Base-by-base conservation (phyloP, 35 echinoderm and acorn worm genomes). In the Patiria miniata region DNA sequence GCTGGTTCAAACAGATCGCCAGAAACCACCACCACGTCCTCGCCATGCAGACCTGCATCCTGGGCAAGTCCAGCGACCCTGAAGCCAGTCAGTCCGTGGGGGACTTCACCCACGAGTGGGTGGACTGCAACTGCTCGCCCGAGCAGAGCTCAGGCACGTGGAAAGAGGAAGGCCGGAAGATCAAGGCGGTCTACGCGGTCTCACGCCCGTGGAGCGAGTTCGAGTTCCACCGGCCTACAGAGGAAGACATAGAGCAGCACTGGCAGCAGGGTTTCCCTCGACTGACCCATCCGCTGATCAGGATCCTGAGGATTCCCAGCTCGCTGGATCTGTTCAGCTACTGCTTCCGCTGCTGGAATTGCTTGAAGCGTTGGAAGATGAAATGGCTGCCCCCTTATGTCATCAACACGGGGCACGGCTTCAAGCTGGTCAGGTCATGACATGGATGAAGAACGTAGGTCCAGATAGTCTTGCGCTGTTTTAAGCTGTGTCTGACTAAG, bases 91-190 rank as follows among this genome's bases (percentile, higher is more conserved):
- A 79, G 15, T 58, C 77, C 10, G 84, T 92, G 3, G 96, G 89
- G 2, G 91, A 94, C 80, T 98, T 99, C 86, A 99, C 96, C 5
- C 86, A 80, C 29, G 96, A 99, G 69, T 99, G 96, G 96, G 96
- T 99, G 8, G 96, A 91, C 44, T 99, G 89, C 76, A 99, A 99
- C 36, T 92, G 89, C 68, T 69, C 96, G 2, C 92, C 53, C 89
- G 92, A 19, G 42, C 4, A 12, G 42, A 47, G 42, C 42, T 55
- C 87, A 80, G 65, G 26, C 14, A 73, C 65, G 1, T 99, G 96
- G 96, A 88, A 84, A 51, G 96, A 99, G 68, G 89, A 99, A 36
- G 92, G 96, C 83, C 77, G 93, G 26, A 94, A 86, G 2, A 59
- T 89, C 8, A 91, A 87, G 86, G 93, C 96, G 7, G 78, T 83